Conservation (phyloP, 2,797 vertebrate genomes). For the Heterohyrax brucei region DNA sequence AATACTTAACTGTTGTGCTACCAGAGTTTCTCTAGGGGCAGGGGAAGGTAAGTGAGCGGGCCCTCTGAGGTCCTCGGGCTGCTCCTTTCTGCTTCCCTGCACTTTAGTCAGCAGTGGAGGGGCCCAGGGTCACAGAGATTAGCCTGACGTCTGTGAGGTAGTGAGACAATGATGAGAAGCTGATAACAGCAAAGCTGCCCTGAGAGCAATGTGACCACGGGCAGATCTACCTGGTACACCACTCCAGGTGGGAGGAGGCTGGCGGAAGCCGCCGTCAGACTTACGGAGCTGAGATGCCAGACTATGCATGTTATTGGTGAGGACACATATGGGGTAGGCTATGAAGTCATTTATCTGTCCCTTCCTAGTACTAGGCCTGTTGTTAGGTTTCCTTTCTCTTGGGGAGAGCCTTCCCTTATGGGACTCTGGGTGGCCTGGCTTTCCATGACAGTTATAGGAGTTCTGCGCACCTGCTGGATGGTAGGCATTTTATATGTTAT, state of each 20-base stretch:
- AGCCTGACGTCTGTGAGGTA: not conserved
- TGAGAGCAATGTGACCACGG: not conserved
- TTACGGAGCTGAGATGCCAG: not conserved
- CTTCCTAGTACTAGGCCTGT: not conserved
- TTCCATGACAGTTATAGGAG: not conserved
- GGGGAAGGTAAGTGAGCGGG: not conserved
- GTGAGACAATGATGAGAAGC: accelerated
- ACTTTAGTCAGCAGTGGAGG: not conserved
- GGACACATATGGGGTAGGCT: accelerated
- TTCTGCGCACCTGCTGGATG: not conserved
- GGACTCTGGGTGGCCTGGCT: not conserved
- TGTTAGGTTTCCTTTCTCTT: not conserved
- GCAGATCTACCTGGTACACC: not conserved
- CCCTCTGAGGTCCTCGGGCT: not conserved
- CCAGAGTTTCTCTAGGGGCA: too few relatives aligned
- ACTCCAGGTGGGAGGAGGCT: not conserved
- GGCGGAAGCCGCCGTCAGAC: not conserved
- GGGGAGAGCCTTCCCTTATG: not conserved
- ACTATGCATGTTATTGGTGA: not conserved
- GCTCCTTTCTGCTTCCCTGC: not conserved
- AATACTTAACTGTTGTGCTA: too few relatives aligned
- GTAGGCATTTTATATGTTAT: not conserved
- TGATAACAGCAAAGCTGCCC: accelerated
- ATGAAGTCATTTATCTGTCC: not conserved
- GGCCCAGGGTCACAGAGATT: not conserved